Percentiles rank a stretch among this genome's conserved stretches.
These are phyloP conservation scores for Matsumyia berberina DNA, from an alignment of 2,888 invertebrate genomes.

Conservation along the genomic window DNA sequence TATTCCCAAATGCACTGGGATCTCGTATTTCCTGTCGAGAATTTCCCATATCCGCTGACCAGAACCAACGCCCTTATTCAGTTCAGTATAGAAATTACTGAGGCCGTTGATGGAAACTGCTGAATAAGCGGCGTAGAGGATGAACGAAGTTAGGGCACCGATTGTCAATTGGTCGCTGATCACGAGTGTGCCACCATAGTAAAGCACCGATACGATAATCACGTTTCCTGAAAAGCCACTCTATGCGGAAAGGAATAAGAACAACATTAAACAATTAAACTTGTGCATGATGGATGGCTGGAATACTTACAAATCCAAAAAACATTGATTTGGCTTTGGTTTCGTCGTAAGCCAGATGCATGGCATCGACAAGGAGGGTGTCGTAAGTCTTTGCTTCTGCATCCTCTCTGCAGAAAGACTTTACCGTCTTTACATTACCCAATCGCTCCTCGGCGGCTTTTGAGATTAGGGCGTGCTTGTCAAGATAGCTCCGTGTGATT, in stretches of 20 bases:
- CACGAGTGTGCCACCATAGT: constrained; percentile 96
- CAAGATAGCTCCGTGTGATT: constrained; percentile 92
- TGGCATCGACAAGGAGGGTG: constrained; percentile 88
- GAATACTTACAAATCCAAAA: constrained; percentile 91
- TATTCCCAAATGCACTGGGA: constrained; percentile 87
- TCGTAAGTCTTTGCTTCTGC: constrained; percentile 90
- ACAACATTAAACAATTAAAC: neutral
- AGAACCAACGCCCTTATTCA: constrained; percentile 97
- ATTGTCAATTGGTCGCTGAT: constrained; percentile 91
- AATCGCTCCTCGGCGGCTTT: constrained; percentile 96
- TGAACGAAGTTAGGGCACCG: constrained; percentile 96
- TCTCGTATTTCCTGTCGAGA: constrained; percentile 91
- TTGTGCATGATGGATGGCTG: neutral
- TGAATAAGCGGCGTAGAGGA: constrained; percentile 97
- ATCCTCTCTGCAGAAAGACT: constrained; percentile 94
- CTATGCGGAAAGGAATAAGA: constrained; percentile 83
- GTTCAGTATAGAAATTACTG: constrained; percentile 96
- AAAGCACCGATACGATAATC: constrained; percentile 95
- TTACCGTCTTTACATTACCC: constrained; percentile 95
- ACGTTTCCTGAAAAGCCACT: constrained; percentile 95
- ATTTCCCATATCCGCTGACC: constrained; percentile 95
- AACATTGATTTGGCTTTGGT: constrained; percentile 94
- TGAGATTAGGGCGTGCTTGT: constrained; percentile 87
- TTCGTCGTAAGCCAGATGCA: constrained; percentile 93
- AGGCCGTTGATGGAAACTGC: constrained; percentile 95